Conservation (phyloP, 2,113 vertebrate species). For the Scortum barcoo region DNA sequence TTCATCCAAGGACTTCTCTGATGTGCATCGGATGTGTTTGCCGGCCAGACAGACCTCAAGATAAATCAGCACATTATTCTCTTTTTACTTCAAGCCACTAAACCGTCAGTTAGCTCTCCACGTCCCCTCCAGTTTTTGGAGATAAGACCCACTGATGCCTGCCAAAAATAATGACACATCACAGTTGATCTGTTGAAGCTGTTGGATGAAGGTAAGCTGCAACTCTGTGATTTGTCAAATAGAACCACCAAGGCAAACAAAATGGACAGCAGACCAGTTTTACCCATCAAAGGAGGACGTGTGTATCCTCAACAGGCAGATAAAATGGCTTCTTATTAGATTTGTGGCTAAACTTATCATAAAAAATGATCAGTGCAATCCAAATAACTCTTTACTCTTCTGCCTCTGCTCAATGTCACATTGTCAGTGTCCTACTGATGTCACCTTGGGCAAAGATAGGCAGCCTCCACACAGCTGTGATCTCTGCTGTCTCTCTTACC, state of each 20-base stretch:
- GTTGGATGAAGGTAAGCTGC: conserved; percentile 28
- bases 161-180: conserved; percentile 34
- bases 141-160: conserved; percentile 3
- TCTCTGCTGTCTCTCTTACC: conserved; percentile 49
- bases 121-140: conserved; percentile 28
- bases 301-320: conserved; percentile 9
- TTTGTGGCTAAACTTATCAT: conserved; percentile 20
- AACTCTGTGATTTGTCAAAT: conserved; percentile 31
- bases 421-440: conserved; percentile 46
- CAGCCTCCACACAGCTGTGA: conserved; percentile 41
- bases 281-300: conserved; percentile 9
- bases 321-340: conserved; percentile 29
- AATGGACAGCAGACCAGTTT: background rate
- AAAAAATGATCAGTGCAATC: conserved; percentile 8
- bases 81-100: conserved; percentile 43
- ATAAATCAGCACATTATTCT: conserved; percentile 49
- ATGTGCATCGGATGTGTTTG: conserved; percentile 4
- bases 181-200: conserved; percentile 31
- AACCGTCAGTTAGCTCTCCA: conserved; percentile 19
- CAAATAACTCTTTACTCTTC: background rate
- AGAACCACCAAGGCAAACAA: conserved; percentile 18
- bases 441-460: conserved; percentile 71
- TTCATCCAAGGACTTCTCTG: conserved; percentile 30
- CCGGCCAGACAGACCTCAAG: background rate
- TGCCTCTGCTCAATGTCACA: conserved; percentile 39